Evolutionary conservation across 2,888 invertebrate species (phyloP).

Genomic region (Altica lythri): DNA sequence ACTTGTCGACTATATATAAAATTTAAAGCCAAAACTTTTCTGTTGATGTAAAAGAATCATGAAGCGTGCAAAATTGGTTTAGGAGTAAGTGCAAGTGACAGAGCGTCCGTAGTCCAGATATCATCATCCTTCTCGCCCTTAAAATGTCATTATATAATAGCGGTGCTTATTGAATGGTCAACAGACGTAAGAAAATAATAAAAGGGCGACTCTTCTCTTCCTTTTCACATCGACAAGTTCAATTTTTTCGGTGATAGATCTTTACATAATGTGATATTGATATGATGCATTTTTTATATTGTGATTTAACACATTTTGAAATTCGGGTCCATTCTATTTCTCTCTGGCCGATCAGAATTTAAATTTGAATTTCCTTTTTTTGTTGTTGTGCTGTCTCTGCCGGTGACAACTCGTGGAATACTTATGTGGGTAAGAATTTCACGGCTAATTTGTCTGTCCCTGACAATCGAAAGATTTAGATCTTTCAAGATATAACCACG

Average conservation of each 20-base stretch:
- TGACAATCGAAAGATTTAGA: constrained; percentile 24
- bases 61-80: constrained; percentile 56
- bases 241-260: constrained; percentile 57
- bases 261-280: constrained; percentile 56
- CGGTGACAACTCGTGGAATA: constrained; percentile 22
- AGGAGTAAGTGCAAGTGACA: constrained; percentile 54
- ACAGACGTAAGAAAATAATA: constrained; percentile 53
- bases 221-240: constrained; percentile 52
- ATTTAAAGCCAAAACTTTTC: constrained; percentile 31
- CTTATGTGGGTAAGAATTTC: constrained; percentile 21
- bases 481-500: constrained; percentile 6
- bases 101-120: constrained; percentile 47
- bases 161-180: constrained; percentile 51
- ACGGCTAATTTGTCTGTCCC: constrained; percentile 21
- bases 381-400: constrained; percentile 18
- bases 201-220: constrained; percentile 46
- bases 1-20: constrained; percentile 39
- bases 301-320: constrained; percentile 37
- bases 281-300: constrained; percentile 50
- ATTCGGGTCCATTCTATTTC: constrained; percentile 26
- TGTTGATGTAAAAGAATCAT: constrained; percentile 43
- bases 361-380: constrained; percentile 26
- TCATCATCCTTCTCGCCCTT: constrained; percentile 56
- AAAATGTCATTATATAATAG: constrained; percentile 53
- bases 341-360: constrained; percentile 22